phyloP scores from a whole-genome alignment of 1,140 invertebrate genomes.

The Drosophila miranda region DNA sequence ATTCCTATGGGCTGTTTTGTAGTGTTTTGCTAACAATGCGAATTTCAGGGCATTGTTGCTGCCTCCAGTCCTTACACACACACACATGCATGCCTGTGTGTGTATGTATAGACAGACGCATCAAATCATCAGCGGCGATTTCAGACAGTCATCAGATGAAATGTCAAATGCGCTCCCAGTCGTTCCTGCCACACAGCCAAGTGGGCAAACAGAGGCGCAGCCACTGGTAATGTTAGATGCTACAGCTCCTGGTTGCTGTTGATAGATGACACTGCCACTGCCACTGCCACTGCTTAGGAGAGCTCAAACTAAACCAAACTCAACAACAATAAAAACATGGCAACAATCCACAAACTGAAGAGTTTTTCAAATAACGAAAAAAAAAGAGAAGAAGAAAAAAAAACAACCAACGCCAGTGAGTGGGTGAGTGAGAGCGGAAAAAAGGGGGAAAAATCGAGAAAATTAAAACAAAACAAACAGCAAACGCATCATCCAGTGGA shows the following conservation, averaged over 20 bases:
- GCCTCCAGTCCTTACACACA: conserved; percentile 7
- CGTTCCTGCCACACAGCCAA: conserved; percentile 19
- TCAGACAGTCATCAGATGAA: conserved; percentile 70
- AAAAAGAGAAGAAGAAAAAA: conserved; percentile 29
- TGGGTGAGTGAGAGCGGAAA: conserved; percentile 43
- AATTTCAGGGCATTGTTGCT: conserved; percentile 73
- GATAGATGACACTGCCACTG: conserved; percentile 32
- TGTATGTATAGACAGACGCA: conserved; percentile 48
- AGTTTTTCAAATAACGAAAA: conserved; percentile 82
- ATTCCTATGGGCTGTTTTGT: conserved; percentile 25
- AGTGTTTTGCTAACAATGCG: conserved; percentile 80
- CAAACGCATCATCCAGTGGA: conserved; percentile 57
- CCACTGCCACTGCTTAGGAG: conserved; percentile 67
- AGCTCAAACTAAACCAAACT: conserved; percentile 79
- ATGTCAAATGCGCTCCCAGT: conserved; percentile 57
- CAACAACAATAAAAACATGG: conserved; percentile 81
- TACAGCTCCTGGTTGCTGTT: conserved; percentile 42
- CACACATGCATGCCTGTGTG: conserved; percentile 27
- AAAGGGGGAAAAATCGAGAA: conserved; percentile 67
- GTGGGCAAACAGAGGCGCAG: conserved; percentile 34
- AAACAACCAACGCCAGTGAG: conserved; percentile 27
- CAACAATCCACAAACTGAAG: conserved; percentile 81
- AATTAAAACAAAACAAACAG: conserved; percentile 82
- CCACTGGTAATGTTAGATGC: conserved; percentile 43
- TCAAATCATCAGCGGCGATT: conserved; percentile 73